Percentiles rank a stretch among this genome's conserved stretches.
Conservation (phyloP, 1,140 invertebrate species). For the Lepidostoma basale region DNA sequence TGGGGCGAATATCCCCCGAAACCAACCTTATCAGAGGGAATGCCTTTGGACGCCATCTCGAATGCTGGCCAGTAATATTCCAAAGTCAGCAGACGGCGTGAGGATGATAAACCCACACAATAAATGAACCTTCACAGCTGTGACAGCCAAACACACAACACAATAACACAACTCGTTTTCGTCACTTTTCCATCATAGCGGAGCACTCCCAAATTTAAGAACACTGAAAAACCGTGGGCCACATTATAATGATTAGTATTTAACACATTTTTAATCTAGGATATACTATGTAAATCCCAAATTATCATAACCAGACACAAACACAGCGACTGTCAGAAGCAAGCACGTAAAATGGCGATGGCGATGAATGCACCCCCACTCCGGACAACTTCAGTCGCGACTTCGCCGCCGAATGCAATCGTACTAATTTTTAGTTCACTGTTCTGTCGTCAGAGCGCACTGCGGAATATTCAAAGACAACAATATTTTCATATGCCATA, state of each 20-base stretch:
- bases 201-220: constrained; percentile 28
- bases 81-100: constrained; percentile 19
- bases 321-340: constrained; percentile 38
- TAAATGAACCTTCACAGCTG: constrained; percentile 36
- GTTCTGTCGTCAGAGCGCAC: constrained; percentile 1
- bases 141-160: constrained; percentile 37
- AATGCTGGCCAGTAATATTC: constrained; percentile 30
- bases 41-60: constrained; percentile 38
- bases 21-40: constrained; percentile 43
- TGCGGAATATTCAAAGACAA: constrained; percentile 8
- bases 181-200: constrained; percentile 34
- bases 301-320: constrained; percentile 33
- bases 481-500: neutral
- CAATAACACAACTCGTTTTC: constrained; percentile 36
- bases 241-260: constrained; percentile 28
- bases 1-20: constrained; percentile 24
- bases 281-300: constrained; percentile 7
- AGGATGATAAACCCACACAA: constrained; percentile 29
- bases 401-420: constrained; percentile 12
- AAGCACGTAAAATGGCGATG: constrained; percentile 39
- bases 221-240: constrained; percentile 25
- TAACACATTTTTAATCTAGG: constrained; percentile 27
- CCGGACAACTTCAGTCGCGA: constrained; percentile 12
- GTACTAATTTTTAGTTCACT: constrained; percentile 9
- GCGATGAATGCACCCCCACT: constrained; percentile 35